Percentiles rank a stretch among this genome's conserved stretches.
Conservation (phyloP, 2,797 vertebrate genomes). For the Argyrosomus regius region DNA sequence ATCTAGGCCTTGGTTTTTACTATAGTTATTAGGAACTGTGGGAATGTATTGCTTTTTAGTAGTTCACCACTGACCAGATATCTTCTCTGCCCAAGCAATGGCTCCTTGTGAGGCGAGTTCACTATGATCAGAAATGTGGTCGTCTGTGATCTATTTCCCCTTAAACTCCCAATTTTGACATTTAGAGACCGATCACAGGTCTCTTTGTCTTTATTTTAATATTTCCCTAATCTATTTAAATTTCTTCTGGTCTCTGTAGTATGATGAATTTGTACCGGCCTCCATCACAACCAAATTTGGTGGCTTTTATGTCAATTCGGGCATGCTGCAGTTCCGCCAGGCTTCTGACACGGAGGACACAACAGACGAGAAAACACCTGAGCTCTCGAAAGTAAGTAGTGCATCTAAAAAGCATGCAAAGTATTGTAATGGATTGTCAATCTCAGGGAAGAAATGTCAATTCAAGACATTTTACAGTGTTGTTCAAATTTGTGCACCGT, state of each 20-base stretch:
- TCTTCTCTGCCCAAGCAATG: neutral
- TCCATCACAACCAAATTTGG: constrained; percentile 93
- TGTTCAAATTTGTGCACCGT: neutral
- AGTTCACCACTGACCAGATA: neutral
- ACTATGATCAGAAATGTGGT: neutral
- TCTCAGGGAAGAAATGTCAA: no score
- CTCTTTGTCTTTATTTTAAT: neutral
- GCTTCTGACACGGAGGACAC: constrained; percentile 89
- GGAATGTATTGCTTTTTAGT: neutral
- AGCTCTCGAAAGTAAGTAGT: constrained; percentile 86
- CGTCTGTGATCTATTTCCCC: neutral
- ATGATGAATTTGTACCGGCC: constrained; percentile 96
- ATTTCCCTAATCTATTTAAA: neutral
- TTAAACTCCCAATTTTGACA: neutral
- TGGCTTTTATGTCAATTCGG: constrained; percentile 97
- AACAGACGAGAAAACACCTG: constrained; percentile 83
- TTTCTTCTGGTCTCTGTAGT: constrained; percentile 70
- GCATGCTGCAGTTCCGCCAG: constrained; percentile 91
- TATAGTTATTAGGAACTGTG: neutral
- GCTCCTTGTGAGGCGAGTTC: neutral
- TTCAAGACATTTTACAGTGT: no score
- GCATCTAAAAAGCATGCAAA: neutral
- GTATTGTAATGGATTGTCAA: neutral
- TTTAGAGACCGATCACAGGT: neutral
- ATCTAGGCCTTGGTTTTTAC: neutral